Evolutionary conservation across 2,797 vertebrate genomes (phyloP).

Genomic region (Basileuterus tristriatus): DNA sequence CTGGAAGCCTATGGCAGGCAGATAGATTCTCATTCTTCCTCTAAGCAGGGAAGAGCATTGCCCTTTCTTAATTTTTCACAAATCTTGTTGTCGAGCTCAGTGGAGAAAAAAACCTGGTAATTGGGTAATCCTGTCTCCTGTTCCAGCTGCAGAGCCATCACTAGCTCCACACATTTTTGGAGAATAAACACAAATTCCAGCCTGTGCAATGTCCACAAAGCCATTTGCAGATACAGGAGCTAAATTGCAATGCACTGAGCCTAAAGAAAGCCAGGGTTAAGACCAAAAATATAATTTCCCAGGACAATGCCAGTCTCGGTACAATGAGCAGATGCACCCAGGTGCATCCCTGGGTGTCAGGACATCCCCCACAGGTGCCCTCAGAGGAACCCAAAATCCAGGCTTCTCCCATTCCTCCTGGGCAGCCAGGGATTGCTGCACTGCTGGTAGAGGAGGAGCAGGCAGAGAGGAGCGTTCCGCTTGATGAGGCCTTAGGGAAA

Average conservation of each 20-base stretch:
- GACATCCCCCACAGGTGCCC: background rate
- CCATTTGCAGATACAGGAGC: background rate
- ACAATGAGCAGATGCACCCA: background rate
- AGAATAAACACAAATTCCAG: background rate
- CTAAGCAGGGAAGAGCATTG: background rate
- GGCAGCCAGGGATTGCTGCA: background rate
- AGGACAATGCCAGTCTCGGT: background rate
- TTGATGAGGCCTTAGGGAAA: constrained; percentile 25
- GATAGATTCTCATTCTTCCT: background rate
- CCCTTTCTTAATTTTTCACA: constrained; percentile 13
- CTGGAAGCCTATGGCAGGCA: constrained; percentile 29
- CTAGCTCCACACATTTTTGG: background rate
- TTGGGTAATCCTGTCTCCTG: background rate
- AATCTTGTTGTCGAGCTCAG: background rate
- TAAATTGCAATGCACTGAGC: background rate
- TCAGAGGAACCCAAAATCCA: background rate
- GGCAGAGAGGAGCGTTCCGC: background rate
- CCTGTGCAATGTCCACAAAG: background rate
- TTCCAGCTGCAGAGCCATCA: background rate
- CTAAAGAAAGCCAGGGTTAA: background rate
- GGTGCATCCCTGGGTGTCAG: background rate
- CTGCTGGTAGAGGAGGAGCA: background rate
- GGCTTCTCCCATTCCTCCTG: background rate
- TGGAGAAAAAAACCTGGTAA: background rate
- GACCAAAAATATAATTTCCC: background rate